phyloP scores from a whole-genome alignment of 2,888 invertebrate genomes.

The Drosophila infuscata region DNA sequence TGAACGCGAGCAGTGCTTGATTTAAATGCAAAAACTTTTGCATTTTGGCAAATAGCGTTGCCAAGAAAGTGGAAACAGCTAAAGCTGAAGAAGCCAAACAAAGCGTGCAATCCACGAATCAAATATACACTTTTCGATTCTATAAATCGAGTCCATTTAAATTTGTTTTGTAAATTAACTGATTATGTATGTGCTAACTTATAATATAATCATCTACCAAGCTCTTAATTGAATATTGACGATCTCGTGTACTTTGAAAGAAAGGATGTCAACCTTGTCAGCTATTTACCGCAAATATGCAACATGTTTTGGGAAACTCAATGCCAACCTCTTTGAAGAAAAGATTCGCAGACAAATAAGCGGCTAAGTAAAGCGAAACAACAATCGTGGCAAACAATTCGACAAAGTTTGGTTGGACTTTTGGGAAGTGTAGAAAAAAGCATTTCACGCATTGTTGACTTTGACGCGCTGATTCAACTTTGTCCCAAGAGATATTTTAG shows the following conservation, averaged over 20 bases:
- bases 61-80: slow-evolving; percentile 51
- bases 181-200: neutral
- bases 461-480: slow-evolving; percentile 68
- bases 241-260: neutral
- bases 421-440: slow-evolving; percentile 50
- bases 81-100: neutral
- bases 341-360: neutral
- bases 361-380: neutral
- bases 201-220: neutral
- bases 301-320: no score
- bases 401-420: slow-evolving; percentile 6
- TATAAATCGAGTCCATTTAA: neutral
- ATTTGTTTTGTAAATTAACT: neutral
- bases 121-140: slow-evolving; percentile 18
- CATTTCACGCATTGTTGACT: slow-evolving; percentile 76
- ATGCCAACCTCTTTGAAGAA: neutral
- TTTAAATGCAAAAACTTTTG: slow-evolving; percentile 72
- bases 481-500: slow-evolving; percentile 65
- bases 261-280: neutral
- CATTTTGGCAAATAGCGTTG: slow-evolving; percentile 56
- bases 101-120: slow-evolving; percentile 12
- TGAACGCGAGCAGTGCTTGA: slow-evolving; percentile 47
- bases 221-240: neutral
- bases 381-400: slow-evolving; percentile 3
- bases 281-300: neutral